Conservation (phyloP, 2,888 invertebrate species). For the Nephrotoma flavescens region DNA sequence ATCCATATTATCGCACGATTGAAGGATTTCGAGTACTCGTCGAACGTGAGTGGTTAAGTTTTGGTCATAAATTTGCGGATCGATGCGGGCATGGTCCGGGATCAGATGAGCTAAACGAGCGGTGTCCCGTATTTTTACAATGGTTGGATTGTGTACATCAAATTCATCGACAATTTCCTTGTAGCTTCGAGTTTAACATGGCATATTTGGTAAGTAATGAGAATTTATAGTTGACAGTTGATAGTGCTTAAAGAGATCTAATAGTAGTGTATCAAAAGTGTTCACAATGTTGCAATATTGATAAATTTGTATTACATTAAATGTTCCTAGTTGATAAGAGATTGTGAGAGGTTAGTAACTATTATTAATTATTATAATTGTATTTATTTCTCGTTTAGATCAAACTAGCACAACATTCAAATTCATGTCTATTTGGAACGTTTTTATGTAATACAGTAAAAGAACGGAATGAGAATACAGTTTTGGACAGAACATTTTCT, state of each 20-base stretch:
- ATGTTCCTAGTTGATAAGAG: neutral
- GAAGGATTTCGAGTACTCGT: constrained; percentile 88
- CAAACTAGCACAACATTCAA: constrained; percentile 87
- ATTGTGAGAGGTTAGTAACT: neutral
- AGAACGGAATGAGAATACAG: constrained; percentile 50
- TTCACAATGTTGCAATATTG: neutral
- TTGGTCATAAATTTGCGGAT: constrained; percentile 97
- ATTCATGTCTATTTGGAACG: constrained; percentile 93
- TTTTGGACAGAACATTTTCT: constrained; percentile 56
- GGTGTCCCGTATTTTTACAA: constrained; percentile 94
- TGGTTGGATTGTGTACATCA: constrained; percentile 97
- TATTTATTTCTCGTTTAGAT: constrained; percentile 42
- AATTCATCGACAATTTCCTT: constrained; percentile 72
- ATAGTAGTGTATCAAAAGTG: neutral
- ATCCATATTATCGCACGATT: constrained; percentile 87
- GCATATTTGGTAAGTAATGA: constrained; percentile 61
- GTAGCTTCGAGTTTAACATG: constrained; percentile 90
- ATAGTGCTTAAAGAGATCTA: neutral
- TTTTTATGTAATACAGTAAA: constrained; percentile 81
- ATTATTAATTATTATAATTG: neutral
- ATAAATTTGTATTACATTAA: neutral
- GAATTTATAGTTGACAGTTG: neutral
- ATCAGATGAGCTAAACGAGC: constrained; percentile 81
- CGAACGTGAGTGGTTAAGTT: constrained; percentile 94
- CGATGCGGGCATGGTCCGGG: constrained; percentile 74